Base-by-base conservation (phyloP, 1,140 invertebrate species). In the Rhopalosiphum padi region DNA sequence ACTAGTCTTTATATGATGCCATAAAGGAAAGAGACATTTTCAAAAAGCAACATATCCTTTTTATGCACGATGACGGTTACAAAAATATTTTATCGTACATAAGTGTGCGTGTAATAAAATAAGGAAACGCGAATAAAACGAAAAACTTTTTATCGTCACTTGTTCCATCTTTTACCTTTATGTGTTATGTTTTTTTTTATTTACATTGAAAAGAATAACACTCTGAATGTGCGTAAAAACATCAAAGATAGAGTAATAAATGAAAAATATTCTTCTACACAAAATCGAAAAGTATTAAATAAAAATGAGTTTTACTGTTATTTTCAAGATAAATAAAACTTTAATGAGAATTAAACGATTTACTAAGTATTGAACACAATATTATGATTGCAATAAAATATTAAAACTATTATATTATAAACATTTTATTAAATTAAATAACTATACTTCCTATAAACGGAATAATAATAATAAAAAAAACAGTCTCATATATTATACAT, bases 111-210 rank as follows among this genome's bases (percentile, higher is more conserved):
- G 41, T 46, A 89, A 53, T 88, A 88, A 88, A 88, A 51, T 37
- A 15, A 37, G n/a, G 1, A 88, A n/a, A 51, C 25, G 5, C 4
- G 21, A 53, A 53, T 87, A 53, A 53, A 89, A 37, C 48, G 48
- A 89, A 89, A 22, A 89, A 89, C 48, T 53, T 89, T 53, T 89
- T 89, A 89, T 89, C 48, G 48, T 89, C 87, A 37, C 48, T 89
- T 53, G 87, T 89, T 89, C 35, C 35, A 35, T 89, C 48, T 89
- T 89, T 53, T 89, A 89, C 87, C 87, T 89, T 0, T 48, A n/a
- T 46, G 8, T 53, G n/a, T 53, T 37, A 51, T 8, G 23, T 43
- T 43, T 51, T 89, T 89, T 51, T 51, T 87, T 85, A 35, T 86
- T 86, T n/a, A 30, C 46, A 23, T 51, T 88, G 86, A 51, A 89